Conservation (phyloP, 2,797 vertebrate species). For the Cichlasoma orientale region DNA sequence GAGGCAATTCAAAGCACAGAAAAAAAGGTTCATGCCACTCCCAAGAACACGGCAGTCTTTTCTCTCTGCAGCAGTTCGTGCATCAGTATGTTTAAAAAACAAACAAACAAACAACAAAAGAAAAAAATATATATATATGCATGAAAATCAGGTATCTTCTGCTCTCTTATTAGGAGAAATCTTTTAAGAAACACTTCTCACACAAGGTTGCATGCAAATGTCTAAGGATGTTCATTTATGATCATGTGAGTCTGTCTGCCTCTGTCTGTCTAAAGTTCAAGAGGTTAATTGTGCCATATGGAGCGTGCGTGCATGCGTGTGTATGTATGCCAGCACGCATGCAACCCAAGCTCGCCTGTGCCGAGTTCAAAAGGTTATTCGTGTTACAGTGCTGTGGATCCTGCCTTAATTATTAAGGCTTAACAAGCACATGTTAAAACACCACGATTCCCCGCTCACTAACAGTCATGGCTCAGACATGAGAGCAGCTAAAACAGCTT, state of each 20-base stretch:
- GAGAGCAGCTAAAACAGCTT: conserved; percentile 36
- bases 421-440: conserved; percentile 71
- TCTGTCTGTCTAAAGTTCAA: conserved; percentile 61
- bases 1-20: conserved; percentile 14
- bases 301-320: conserved; percentile 48
- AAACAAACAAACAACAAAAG: too few species aligned
- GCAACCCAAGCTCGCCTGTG: conserved; percentile 51
- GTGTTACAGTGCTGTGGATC: conserved; percentile 55
- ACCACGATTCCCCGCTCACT: conserved; percentile 46
- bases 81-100: not conserved
- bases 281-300: conserved; percentile 69
- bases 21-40: conserved; percentile 16
- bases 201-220: conserved; percentile 21
- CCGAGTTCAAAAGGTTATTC: conserved; percentile 64
- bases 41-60: conserved; percentile 6
- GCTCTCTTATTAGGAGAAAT: not conserved
- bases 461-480: conserved; percentile 41
- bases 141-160: conserved; percentile 31
- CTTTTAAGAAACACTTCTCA: not conserved
- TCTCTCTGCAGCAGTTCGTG: not conserved
- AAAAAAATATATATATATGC: too few species aligned
- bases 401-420: conserved; percentile 71
- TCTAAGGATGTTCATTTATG: conserved; percentile 10
- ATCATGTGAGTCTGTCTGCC: conserved; percentile 30
- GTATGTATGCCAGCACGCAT: conserved; percentile 54